Percentiles rank a stretch among this genome's conserved stretches.
phyloP scores from a whole-genome alignment of 2,797 vertebrate species.

The Podarcis lilfordi region DNA sequence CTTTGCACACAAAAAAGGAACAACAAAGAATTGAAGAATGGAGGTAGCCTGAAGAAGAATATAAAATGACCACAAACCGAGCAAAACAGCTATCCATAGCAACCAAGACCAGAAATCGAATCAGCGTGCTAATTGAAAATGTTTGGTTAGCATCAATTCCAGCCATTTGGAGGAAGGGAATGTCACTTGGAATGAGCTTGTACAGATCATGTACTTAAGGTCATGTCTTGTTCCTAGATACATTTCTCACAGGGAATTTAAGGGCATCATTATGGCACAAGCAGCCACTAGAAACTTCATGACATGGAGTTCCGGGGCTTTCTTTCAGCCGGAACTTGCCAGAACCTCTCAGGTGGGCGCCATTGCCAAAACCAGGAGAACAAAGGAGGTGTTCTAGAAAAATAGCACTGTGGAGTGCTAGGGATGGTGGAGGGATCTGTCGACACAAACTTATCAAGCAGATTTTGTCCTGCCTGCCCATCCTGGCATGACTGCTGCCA shows the following conservation, averaged over 20 bases:
- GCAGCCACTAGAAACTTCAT: too few relatives aligned
- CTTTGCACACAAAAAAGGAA: not conserved
- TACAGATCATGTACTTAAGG: conserved; percentile 47
- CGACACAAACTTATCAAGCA: too few relatives aligned
- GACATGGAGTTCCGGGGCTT: too few relatives aligned
- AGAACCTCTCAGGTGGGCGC: too few relatives aligned
- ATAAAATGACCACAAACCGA: conserved; percentile 52
- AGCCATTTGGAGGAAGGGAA: conserved; percentile 71
- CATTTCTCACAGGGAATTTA: not conserved
- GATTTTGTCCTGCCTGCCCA: too few relatives aligned
- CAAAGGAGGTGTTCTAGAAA: too few relatives aligned
- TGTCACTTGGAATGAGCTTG: conserved; percentile 42
- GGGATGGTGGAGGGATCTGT: too few relatives aligned
- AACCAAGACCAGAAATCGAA: conserved; percentile 64
- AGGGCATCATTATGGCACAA: not conserved
- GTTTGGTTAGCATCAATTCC: conserved; percentile 66
- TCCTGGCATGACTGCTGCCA: too few relatives aligned
- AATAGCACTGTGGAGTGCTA: too few relatives aligned
- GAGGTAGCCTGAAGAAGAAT: conserved; percentile 21
- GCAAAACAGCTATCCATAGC: conserved; percentile 49
- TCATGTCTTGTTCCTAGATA: conserved; percentile 42
- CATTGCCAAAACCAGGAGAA: too few relatives aligned
- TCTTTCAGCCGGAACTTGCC: too few relatives aligned
- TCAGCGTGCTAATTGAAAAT: conserved; percentile 62
- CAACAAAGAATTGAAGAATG: conserved; percentile 43